phyloP scores from a whole-genome alignment of 2,888 invertebrate genomes.

The Tethea ocularis region DNA sequence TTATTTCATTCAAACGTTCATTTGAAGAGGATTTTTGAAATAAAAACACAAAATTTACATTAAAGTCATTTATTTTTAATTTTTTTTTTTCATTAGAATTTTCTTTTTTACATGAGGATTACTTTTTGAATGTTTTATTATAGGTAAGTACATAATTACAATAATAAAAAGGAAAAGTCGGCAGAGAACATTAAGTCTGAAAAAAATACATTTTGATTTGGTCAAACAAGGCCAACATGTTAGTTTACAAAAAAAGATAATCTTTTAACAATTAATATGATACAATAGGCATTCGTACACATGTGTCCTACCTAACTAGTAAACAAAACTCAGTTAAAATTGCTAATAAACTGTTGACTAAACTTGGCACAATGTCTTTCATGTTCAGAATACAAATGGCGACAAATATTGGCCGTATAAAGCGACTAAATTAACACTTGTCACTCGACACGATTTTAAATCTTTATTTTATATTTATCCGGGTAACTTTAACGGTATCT shows the following conservation, averaged over 20 bases:
- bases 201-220: no score
- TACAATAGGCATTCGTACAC: constrained; percentile 43
- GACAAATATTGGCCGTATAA: constrained; percentile 47
- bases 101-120: no score
- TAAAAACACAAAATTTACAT: constrained; percentile 28
- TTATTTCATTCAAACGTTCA: constrained; percentile 3
- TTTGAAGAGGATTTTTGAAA: constrained; percentile 14
- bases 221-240: no score
- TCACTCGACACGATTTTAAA: constrained; percentile 10
- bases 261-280: neutral
- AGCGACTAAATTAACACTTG: constrained; percentile 30
- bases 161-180: no score
- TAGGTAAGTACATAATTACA: no score
- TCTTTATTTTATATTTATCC: constrained; percentile 6
- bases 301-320: constrained; percentile 45
- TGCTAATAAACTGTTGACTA: constrained; percentile 72
- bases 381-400: constrained; percentile 62
- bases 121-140: no score
- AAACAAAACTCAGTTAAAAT: constrained; percentile 73
- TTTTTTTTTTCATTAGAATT: neutral
- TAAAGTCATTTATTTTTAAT: constrained; percentile 29
- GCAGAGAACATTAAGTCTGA: no score
- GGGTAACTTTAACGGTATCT: neutral
- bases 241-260: neutral
- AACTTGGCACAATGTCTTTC: constrained; percentile 64